Conservation (phyloP, 2,113 vertebrate genomes). For the Willisornis vidua region DNA sequence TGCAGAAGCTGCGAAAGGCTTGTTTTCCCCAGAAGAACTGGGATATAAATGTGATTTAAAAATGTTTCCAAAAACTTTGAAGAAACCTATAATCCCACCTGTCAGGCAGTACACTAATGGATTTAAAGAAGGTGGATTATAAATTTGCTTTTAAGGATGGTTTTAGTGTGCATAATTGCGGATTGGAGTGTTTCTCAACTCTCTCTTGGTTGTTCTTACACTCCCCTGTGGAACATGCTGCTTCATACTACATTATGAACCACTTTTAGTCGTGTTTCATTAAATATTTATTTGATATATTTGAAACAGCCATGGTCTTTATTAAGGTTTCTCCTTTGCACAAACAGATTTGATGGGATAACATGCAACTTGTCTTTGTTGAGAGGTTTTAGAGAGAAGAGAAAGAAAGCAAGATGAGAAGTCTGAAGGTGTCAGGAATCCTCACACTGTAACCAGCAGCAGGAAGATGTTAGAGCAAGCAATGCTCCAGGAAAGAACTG, state of each 20-base stretch:
- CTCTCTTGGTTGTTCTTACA: neutral
- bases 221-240: neutral
- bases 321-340: conserved; percentile 3
- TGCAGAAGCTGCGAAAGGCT: neutral
- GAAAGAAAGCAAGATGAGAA: neutral
- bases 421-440: neutral
- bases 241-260: conserved; percentile 31
- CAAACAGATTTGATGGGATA: neutral
- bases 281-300: conserved; percentile 65
- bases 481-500: neutral
- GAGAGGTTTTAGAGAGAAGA: neutral
- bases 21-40: conserved; percentile 67
- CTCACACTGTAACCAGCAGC: neutral
- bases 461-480: neutral
- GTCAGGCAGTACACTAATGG: conserved; percentile 38
- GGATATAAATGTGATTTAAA: conserved; percentile 42
- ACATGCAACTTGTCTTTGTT: neutral
- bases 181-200: conserved; percentile 3
- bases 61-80: conserved; percentile 58
- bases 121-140: conserved; percentile 57
- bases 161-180: conserved; percentile 39
- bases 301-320: neutral
- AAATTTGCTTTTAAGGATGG: conserved; percentile 54
- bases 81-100: conserved; percentile 53
- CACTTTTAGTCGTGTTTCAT: conserved; percentile 54